Evolutionary conservation across 2,113 vertebrate genomes (phyloP).

Genomic region (Callionymus lyra): DNA sequence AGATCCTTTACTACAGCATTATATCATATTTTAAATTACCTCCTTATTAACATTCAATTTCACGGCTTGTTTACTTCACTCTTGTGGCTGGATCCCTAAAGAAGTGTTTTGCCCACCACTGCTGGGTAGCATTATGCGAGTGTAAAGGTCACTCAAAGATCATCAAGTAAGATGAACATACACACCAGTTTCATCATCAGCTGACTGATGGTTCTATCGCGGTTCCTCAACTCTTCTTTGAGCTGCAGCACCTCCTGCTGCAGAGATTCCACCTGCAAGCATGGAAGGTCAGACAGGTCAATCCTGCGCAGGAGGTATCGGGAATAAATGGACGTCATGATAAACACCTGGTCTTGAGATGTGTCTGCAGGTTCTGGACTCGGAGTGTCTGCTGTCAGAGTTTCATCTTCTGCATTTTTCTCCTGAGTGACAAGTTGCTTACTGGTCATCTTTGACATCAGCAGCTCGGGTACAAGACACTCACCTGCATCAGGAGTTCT

Average conservation of each 20-base stretch:
- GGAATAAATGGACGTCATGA: conserved; percentile 5
- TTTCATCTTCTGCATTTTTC: conserved; percentile 45
- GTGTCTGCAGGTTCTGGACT: conserved; percentile 34
- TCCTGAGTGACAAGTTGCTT: conserved; percentile 23
- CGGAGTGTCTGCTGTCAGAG: conserved; percentile 41
- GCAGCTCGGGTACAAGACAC: conserved; percentile 3
- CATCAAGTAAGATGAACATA: too few species aligned
- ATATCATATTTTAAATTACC: too few species aligned
- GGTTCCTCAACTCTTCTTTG: conserved; percentile 78
- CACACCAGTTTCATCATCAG: conserved; percentile 73
- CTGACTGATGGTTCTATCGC: conserved; percentile 78
- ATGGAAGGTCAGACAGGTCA: background rate
- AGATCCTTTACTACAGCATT: too few species aligned
- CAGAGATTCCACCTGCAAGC: conserved; percentile 73
- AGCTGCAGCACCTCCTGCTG: conserved; percentile 83
- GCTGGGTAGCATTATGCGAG: too few species aligned
- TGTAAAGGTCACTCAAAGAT: too few species aligned
- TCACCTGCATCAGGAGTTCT: conserved; percentile 79
- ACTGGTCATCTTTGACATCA: background rate
- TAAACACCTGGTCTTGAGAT: background rate
- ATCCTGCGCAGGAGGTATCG: too few species aligned
- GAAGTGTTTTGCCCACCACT: too few species aligned
- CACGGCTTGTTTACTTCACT: too few species aligned
- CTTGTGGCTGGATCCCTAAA: too few species aligned
- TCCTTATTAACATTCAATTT: too few species aligned